These are phyloP conservation scores for Drosophila antonietae DNA, from an alignment of 2,888 invertebrate genomes.

Conservation along the genomic window DNA sequence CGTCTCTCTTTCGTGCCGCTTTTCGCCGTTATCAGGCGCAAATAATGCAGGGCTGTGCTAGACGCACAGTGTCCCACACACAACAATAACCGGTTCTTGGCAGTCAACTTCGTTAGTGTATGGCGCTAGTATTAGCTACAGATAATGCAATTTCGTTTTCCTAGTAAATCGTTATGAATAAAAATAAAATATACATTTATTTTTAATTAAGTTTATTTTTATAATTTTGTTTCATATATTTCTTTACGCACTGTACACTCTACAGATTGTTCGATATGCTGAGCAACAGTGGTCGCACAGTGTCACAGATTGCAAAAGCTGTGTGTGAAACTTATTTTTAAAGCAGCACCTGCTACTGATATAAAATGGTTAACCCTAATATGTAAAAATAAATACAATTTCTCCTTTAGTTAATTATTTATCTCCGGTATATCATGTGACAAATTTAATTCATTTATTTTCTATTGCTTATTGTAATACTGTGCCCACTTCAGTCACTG, in stretches of 20 bases:
- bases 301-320: conserved; percentile 10
- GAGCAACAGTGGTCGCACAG: conserved; percentile 29
- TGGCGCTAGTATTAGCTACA: too few species aligned
- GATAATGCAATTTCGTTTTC: too few species aligned
- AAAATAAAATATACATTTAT: neutral
- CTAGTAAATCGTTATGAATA: neutral
- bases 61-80: conserved; percentile 42
- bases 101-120: fast-evolving
- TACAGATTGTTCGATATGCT: conserved; percentile 12
- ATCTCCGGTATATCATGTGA: neutral
- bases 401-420: neutral
- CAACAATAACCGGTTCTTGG: conserved; percentile 18
- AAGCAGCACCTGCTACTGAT: neutral
- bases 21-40: conserved; percentile 69
- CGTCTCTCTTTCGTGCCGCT: conserved; percentile 66
- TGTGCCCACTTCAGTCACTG: conserved; percentile 1
- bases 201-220: neutral
- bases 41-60: conserved; percentile 42
- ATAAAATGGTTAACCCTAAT: neutral
- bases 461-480: neutral
- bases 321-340: neutral
- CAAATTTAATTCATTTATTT: too few species aligned
- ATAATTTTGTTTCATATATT: neutral
- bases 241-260: neutral
- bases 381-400: neutral